Evolutionary conservation across 2,113 vertebrate genomes (phyloP), one percentile per base, ranked within the genome.

Genomic region (Pygoscelis antarcticus): DNA sequence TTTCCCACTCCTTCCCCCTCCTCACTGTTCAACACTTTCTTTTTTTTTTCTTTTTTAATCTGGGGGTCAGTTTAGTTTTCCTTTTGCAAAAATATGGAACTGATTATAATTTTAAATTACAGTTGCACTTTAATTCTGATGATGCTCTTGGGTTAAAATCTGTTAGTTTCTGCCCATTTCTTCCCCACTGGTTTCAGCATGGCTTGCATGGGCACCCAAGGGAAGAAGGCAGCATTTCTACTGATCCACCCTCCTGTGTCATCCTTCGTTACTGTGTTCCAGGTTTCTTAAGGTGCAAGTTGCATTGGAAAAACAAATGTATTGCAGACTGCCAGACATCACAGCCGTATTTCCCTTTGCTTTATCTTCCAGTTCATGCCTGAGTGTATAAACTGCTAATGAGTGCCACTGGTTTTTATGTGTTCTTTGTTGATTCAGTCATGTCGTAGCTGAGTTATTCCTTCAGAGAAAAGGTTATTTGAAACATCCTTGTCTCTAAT

Each of bases 31-130:
- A 91, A 95, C 94, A 68, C 86, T 95, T 87, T 30, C 44, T 74
- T 60, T 89, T 81, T 81, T 52, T 38, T n/a, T 34, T 40, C 23
- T 55, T 93, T 97, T 92, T 88, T 64, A 83, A 78, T 93, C 70
- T 47, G 32, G 3, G n/a, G 87, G 91, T 91, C 93, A 97, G 83
- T 91, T 96, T 89, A 57, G 78, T 93, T 95, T 94, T 79, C 29
- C 46, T 92, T 96, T 71, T 70, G 74, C 60, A 51, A 97, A 91
- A 97, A 77, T 80, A 55, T 9, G 20, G 47, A 34, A 80, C 88
- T 83, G 51, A 94, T 95, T 93, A 94, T 74, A 96, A 91, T 95
- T 96, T 95, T 80, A 97, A 96, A 96, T 94, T 80, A 49, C 18
- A 65, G 57, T 84, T 94, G 26, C 64, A 34, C n/a, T 89, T 65